Percentiles rank a stretch among this genome's conserved stretches.
phyloP scores from a whole-genome alignment of 2,888 invertebrate species.

The Drosophila borborema region DNA sequence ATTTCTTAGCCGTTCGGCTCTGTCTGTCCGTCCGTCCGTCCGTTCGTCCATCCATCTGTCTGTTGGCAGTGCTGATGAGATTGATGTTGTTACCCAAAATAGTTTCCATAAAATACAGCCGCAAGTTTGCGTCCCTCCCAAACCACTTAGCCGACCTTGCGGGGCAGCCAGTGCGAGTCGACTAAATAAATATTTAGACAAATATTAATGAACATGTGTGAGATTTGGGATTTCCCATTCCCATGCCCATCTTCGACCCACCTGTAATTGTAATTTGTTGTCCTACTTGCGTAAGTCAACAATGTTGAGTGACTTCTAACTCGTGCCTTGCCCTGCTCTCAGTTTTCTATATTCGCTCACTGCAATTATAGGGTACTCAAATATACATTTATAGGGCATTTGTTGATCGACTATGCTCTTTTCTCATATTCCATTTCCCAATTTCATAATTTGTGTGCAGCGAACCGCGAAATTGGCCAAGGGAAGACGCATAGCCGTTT shows the following conservation, averaged over 20 bases:
- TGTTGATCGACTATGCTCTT: neutral
- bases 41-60: constrained; percentile 35
- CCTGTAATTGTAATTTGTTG: constrained; percentile 23
- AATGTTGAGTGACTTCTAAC: neutral
- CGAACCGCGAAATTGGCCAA: constrained; percentile 64
- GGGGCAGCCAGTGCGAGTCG: constrained; percentile 28
- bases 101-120: constrained; percentile 38
- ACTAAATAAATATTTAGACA: constrained; percentile 75
- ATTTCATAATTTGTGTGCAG: constrained; percentile 53
- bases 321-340: neutral
- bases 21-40: neutral
- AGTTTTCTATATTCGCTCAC: no score
- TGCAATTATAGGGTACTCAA: no score
- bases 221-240: constrained; percentile 28
- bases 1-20: constrained; percentile 10
- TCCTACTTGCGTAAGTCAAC: constrained; percentile 6
- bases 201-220: constrained; percentile 45
- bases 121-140: constrained; percentile 1
- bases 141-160: constrained; percentile 59
- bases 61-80: constrained; percentile 38
- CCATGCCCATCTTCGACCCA: constrained; percentile 9
- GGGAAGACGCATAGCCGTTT: constrained; percentile 21
- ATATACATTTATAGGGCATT: constrained; percentile 17
- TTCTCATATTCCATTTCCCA: neutral
- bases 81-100: constrained; percentile 56